Conservation (phyloP, 1,140 invertebrate genomes). For the Pogonus chalceus region DNA sequence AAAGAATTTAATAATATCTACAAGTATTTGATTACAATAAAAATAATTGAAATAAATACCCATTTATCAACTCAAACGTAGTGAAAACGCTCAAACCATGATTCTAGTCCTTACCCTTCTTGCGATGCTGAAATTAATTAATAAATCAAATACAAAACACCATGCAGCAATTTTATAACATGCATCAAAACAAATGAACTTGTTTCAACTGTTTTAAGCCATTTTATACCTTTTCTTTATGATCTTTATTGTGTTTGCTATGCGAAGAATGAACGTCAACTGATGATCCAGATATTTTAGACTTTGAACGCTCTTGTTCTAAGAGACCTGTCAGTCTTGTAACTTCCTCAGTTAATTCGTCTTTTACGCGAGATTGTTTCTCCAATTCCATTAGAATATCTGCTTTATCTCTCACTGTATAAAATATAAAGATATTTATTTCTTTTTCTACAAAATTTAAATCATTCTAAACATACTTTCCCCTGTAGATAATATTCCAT, state of each 20-base stretch:
- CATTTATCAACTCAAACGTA: too few relatives aligned
- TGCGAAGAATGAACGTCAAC: slow-evolving; percentile 37
- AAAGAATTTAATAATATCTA: too few relatives aligned
- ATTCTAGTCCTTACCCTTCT: background rate
- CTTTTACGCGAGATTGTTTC: slow-evolving; percentile 54
- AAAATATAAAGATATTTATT: slow-evolving; percentile 13
- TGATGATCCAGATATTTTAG: slow-evolving; percentile 48
- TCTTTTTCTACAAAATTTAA: background rate
- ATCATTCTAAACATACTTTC: slow-evolving; percentile 52
- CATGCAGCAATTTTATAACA: background rate
- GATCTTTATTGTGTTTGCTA: slow-evolving; percentile 44
- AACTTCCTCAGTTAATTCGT: slow-evolving; percentile 64
- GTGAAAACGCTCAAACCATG: too few relatives aligned
- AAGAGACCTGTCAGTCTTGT: slow-evolving; percentile 55
- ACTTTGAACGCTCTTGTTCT: slow-evolving; percentile 71
- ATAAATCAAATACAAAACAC: background rate
- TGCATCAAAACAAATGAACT: background rate
- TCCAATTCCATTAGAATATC: slow-evolving; percentile 65
- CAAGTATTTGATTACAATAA: too few relatives aligned
- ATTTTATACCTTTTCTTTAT: slow-evolving; percentile 40
- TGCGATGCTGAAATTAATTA: background rate
- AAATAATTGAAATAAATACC: too few relatives aligned
- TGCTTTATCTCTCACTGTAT: slow-evolving; percentile 67
- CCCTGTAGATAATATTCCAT: slow-evolving; percentile 62
- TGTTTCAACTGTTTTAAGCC: background rate